These are phyloP conservation scores for Numenius arquata DNA, from an alignment of 2,113 vertebrate species.

Conservation along the genomic window DNA sequence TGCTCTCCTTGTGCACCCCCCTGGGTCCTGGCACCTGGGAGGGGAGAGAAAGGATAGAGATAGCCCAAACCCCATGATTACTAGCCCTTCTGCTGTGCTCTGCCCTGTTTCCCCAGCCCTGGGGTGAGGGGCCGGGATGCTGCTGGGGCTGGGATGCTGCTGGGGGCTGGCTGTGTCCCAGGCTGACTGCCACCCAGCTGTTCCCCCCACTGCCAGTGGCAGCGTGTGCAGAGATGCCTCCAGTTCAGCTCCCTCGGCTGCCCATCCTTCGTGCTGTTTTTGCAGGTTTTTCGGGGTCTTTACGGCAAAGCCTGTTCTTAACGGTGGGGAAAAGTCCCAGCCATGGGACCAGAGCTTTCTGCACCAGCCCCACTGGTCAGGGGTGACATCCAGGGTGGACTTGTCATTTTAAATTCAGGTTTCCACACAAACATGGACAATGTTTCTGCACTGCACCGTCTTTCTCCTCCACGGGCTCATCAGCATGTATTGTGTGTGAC, in stretches of 20 bases:
- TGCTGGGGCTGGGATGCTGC: not conserved
- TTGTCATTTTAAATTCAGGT: not conserved
- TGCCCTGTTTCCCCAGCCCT: not conserved
- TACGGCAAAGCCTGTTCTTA: not conserved
- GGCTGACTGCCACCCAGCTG: not conserved
- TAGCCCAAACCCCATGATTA: not conserved
- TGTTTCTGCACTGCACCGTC: not conserved
- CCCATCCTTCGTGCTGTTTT: not conserved
- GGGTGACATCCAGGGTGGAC: not conserved
- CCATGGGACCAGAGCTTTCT: not conserved
- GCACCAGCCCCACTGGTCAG: not conserved
- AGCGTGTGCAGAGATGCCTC: not conserved
- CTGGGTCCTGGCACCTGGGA: not conserved
- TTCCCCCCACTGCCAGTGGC: not conserved
- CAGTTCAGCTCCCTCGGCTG: no score
- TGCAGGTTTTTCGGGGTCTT: not conserved
- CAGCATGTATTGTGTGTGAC: not conserved
- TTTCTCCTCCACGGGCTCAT: not conserved
- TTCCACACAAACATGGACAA: not conserved
- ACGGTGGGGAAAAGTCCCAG: not conserved
- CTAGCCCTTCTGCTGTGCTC: not conserved
- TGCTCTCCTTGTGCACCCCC: not conserved
- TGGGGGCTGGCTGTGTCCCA: not conserved
- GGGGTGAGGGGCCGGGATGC: not conserved
- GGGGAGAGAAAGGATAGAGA: not conserved